A percentile compares a stretch with the other conserved stretches of the same genome.
These are phyloP conservation scores for Bergia puertoricense DNA, from an alignment of 92 coral and sea anemone genomes.

Conservation along the genomic window DNA sequence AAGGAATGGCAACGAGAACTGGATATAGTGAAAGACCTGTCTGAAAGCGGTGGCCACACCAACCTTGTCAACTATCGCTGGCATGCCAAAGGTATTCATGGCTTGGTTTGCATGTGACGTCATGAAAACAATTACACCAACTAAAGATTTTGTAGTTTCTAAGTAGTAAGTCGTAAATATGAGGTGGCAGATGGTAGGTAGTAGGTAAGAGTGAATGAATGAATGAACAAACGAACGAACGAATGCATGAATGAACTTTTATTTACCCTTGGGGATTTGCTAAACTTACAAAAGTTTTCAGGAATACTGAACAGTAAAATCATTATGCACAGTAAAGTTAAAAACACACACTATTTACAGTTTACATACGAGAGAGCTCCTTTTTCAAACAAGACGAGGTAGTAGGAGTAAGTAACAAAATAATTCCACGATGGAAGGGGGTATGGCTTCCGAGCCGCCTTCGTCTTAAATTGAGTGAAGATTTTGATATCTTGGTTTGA, in stretches of 20 bases:
- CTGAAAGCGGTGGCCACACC: slow-evolving; percentile 30
- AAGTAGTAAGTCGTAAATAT: background rate
- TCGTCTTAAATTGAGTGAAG: no score
- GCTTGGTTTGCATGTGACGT: background rate
- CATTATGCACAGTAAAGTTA: no score
- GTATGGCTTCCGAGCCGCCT: background rate
- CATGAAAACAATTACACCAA: no score
- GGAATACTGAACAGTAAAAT: no score
- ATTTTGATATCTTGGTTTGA: no score
- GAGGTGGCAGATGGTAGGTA: background rate
- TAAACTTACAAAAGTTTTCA: no score
- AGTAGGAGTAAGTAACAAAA: no score
- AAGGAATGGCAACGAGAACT: slow-evolving; percentile 52
- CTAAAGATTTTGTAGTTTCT: no score
- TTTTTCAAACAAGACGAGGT: no score
- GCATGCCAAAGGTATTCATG: slow-evolving; percentile 63
- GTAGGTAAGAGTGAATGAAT: background rate
- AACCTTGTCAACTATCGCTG: slow-evolving; percentile 62
- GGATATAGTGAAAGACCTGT: slow-evolving; percentile 28
- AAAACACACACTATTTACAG: no score
- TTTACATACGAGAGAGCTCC: no score
- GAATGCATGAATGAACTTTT: no score
- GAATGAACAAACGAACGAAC: background rate
- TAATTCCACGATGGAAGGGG: background rate
- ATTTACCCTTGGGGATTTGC: background rate